Percentiles rank a stretch among this genome's conserved stretches.
phyloP scores from a whole-genome alignment of 2,888 invertebrate species.

The Andrena bicolor region DNA sequence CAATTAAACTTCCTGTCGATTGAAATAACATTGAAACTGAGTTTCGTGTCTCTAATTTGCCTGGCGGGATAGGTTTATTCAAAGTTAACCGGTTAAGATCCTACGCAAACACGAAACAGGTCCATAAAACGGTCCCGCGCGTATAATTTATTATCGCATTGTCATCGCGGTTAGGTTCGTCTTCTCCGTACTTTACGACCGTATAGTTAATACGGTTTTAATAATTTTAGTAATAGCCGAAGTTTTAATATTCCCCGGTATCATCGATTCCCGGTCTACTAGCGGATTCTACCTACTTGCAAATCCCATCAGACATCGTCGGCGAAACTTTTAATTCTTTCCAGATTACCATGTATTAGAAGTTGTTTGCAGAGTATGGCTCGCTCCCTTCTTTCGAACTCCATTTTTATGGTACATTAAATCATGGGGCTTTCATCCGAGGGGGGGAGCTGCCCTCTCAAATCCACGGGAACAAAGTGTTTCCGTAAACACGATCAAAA shows the following conservation, averaged over 20 bases:
- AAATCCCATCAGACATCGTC: conserved; percentile 15
- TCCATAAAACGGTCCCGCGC: background rate
- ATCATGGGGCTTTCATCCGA: conserved; percentile 15
- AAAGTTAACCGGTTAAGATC: conserved; percentile 25
- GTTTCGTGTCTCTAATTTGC: background rate
- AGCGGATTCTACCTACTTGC: conserved; percentile 13
- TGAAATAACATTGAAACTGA: conserved; percentile 3
- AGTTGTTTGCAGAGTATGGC: conserved; percentile 8
- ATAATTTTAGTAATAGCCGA: conserved; percentile 31
- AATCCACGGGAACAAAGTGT: conserved; percentile 43
- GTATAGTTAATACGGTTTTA: conserved; percentile 9
- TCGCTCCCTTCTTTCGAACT: conserved; percentile 24
- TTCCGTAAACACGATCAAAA: conserved; percentile 47
- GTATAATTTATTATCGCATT: background rate
- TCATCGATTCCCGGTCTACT: conserved; percentile 1
- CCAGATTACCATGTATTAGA: conserved; percentile 34
- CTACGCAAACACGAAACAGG: conserved; percentile 1
- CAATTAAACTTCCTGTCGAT: background rate
- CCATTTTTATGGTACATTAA: conserved; percentile 47
- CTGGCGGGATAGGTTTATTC: conserved; percentile 10
- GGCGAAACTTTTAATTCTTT: conserved; percentile 47
- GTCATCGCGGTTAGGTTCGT: conserved; percentile 3
- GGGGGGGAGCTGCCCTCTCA: conserved; percentile 6
- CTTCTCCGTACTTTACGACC: background rate
- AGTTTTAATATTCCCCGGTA: conserved; percentile 19